phyloP scores from a whole-genome alignment of 2,797 vertebrate genomes.

The Cynodonichthys magdalenae region DNA sequence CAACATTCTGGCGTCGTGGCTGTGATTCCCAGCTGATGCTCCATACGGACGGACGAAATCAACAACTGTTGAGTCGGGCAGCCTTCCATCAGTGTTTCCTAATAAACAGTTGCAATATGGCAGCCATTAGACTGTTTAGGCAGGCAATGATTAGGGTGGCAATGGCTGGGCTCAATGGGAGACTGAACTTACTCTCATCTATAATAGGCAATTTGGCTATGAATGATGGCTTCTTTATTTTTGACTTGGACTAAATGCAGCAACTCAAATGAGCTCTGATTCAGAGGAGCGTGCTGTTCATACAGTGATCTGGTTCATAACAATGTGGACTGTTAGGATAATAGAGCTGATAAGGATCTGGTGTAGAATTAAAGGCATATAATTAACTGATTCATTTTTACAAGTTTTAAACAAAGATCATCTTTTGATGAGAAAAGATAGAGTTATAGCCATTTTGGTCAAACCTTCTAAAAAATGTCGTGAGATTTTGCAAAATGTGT shows the following conservation, averaged over 20 bases:
- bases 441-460: too few relatives aligned
- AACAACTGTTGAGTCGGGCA: constrained; percentile 75
- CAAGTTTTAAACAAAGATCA: too few relatives aligned
- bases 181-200: constrained; percentile 80
- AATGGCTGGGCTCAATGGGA: constrained; percentile 75
- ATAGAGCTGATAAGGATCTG: not conserved
- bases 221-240: constrained; percentile 71
- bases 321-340: constrained; percentile 23
- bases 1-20: constrained; percentile 62
- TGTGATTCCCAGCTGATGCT: constrained; percentile 76
- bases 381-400: too few relatives aligned
- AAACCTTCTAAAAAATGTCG: too few relatives aligned
- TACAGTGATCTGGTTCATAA: constrained; percentile 41
- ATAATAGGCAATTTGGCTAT: constrained; percentile 82
- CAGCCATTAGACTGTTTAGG: constrained; percentile 80
- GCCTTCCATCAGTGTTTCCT: constrained; percentile 79
- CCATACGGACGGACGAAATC: constrained; percentile 75
- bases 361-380: not conserved
- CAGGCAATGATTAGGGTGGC: constrained; percentile 79
- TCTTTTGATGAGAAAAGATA: too few relatives aligned
- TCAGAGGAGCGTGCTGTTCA: constrained; percentile 41
- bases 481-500: too few relatives aligned
- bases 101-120: constrained; percentile 82
- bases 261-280: constrained; percentile 50
- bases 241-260: constrained; percentile 60